Conservation (phyloP, 2,888 invertebrate genomes). For the Euplexia lucipara region DNA sequence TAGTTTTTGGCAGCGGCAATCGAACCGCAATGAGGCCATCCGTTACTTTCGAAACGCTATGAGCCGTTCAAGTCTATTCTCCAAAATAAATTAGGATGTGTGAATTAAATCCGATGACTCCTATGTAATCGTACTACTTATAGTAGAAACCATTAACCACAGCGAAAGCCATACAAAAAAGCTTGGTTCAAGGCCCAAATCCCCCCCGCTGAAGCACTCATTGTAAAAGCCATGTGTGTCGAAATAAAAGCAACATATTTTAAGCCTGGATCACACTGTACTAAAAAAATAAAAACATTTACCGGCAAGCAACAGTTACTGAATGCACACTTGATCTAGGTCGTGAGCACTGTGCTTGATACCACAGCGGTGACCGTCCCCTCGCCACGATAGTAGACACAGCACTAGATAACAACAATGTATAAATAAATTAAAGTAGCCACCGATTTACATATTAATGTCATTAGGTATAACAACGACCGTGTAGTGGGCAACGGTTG, state of each 20-base stretch:
- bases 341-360: slow-evolving; percentile 47
- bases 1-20: slow-evolving; percentile 68
- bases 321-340: slow-evolving; percentile 51
- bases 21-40: slow-evolving; percentile 63
- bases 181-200: slow-evolving; percentile 13
- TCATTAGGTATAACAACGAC: slow-evolving; percentile 8
- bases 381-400: slow-evolving; percentile 52
- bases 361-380: slow-evolving; percentile 56
- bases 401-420: slow-evolving; percentile 52
- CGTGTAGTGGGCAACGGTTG: neutral
- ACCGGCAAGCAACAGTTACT: slow-evolving; percentile 29
- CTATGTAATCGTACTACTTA: neutral
- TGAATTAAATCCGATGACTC: slow-evolving; percentile 15
- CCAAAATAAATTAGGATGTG: slow-evolving; percentile 40
- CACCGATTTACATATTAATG: slow-evolving; percentile 1
- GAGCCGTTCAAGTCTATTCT: slow-evolving; percentile 24
- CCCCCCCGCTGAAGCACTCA: slow-evolving; percentile 2
- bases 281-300: slow-evolving; percentile 19
- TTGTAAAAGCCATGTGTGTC: neutral
- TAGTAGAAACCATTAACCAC: slow-evolving; percentile 3
- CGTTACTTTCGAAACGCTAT: slow-evolving; percentile 66
- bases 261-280: neutral
- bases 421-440: slow-evolving; percentile 33
- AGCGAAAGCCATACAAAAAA: slow-evolving; percentile 17
- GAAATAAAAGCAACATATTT: slow-evolving; percentile 17